Conservation (phyloP, 2,888 invertebrate genomes). For the Loripinus fragilis region DNA sequence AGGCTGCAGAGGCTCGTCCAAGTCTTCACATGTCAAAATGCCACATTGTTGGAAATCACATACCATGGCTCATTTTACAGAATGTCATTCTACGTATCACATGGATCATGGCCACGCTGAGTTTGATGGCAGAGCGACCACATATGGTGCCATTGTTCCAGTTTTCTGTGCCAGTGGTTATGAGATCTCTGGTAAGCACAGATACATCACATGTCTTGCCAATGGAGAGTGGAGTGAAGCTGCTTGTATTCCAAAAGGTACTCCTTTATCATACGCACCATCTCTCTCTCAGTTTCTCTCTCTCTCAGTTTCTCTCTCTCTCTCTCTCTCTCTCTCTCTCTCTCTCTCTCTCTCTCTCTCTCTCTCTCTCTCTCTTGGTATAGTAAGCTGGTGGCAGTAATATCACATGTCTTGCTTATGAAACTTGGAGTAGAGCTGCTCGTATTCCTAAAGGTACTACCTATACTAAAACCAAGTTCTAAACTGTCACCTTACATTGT, state of each 20-base stretch:
- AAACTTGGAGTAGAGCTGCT: background rate
- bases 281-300: no score
- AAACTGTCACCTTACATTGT: no score
- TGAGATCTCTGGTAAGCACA: background rate
- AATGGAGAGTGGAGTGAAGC: background rate
- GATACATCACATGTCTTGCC: background rate
- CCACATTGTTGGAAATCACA: no score
- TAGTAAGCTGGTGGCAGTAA: background rate
- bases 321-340: no score
- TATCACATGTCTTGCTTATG: background rate
- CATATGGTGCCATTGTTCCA: background rate
- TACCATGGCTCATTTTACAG: no score
- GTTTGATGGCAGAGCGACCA: background rate
- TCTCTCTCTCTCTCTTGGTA: no score
- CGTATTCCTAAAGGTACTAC: slow-evolving; percentile 3
- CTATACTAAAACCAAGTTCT: no score
- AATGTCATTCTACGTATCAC: background rate
- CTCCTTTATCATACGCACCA: no score
- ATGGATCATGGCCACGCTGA: background rate
- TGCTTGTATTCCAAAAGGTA: slow-evolving; percentile 1
- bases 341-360: no score
- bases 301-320: no score
- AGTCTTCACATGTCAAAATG: no score
- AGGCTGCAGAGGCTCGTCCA: no score
- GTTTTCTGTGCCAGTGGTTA: background rate